A percentile compares a stretch with the other conserved stretches of the same genome.
phyloP scores from a whole-genome alignment of 2,113 vertebrate genomes.

The Myotis brandtii region DNA sequence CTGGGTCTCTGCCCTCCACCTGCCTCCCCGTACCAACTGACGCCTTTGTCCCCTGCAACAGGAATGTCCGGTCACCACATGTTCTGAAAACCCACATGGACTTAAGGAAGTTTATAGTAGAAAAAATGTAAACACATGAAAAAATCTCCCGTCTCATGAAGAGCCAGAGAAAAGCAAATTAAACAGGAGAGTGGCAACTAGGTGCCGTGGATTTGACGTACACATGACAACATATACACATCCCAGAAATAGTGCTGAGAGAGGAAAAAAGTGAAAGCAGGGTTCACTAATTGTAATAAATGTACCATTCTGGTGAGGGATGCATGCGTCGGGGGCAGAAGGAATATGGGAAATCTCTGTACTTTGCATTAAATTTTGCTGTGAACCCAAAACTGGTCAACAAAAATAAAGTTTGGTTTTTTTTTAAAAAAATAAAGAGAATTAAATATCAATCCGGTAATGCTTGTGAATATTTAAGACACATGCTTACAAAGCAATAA shows the following conservation, averaged over 20 bases:
- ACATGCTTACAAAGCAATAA: not conserved
- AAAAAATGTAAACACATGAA: not conserved
- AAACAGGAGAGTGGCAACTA: not conserved
- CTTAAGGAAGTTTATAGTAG: not conserved
- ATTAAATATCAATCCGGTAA: not conserved
- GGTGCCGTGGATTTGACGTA: not conserved
- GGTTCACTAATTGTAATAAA: not conserved
- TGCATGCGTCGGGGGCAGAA: accelerated
- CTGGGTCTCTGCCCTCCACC: not conserved
- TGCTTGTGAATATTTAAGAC: not conserved
- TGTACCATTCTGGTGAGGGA: too few species aligned
- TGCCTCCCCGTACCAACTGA: not conserved
- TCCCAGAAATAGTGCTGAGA: not conserved
- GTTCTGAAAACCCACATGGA: not conserved
- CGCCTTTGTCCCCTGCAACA: not conserved
- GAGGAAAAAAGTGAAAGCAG: not conserved
- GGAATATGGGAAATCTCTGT: not conserved
- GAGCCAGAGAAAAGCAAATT: not conserved
- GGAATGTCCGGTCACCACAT: not conserved
- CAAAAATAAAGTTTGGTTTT: not conserved
- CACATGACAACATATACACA: not conserved
- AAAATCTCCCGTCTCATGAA: not conserved
- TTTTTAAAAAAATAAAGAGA: not conserved
- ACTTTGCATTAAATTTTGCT: not conserved
- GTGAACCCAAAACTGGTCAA: not conserved